Evolutionary conservation across 2,113 vertebrate genomes (phyloP).

Genomic region (Cololabis saira): DNA sequence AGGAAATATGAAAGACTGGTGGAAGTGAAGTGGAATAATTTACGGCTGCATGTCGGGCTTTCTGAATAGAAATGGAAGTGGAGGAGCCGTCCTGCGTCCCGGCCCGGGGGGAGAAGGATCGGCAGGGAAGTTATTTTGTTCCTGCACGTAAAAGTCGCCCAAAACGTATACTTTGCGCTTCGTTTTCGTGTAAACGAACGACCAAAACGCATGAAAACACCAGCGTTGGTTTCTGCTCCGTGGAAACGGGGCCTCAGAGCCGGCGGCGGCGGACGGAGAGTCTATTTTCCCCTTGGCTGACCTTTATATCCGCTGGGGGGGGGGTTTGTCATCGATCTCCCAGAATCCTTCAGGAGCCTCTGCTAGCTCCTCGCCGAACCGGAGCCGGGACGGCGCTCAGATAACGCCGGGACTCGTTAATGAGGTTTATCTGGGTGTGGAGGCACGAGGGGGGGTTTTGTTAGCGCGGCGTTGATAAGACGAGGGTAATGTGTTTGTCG

Average conservation of each 20-base stretch:
- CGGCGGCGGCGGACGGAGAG: slow-evolving; percentile 28
- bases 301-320: slow-evolving; percentile 40
- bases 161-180: too few relatives aligned
- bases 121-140: too few relatives aligned
- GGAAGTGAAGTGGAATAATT: neutral
- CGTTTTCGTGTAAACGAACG: too few relatives aligned
- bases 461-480: slow-evolving; percentile 31
- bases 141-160: too few relatives aligned
- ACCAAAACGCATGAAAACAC: too few relatives aligned
- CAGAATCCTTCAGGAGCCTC: slow-evolving; percentile 9
- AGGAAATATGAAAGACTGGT: slow-evolving; percentile 5
- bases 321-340: slow-evolving; percentile 42
- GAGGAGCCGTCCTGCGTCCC: neutral
- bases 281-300: slow-evolving; percentile 50
- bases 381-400: neutral
- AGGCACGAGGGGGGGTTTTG: slow-evolving; percentile 6
- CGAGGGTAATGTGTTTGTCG: slow-evolving; percentile 48
- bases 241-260: too few relatives aligned
- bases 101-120: too few relatives aligned
- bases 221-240: too few relatives aligned
- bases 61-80: neutral
- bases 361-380: too few relatives aligned
- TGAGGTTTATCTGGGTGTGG: slow-evolving; percentile 5
- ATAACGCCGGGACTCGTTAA: slow-evolving; percentile 18
- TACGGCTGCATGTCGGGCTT: neutral